These are phyloP conservation scores for Meliscaeva auricollis DNA, from an alignment of 2,888 invertebrate genomes.

Conservation along the genomic window DNA sequence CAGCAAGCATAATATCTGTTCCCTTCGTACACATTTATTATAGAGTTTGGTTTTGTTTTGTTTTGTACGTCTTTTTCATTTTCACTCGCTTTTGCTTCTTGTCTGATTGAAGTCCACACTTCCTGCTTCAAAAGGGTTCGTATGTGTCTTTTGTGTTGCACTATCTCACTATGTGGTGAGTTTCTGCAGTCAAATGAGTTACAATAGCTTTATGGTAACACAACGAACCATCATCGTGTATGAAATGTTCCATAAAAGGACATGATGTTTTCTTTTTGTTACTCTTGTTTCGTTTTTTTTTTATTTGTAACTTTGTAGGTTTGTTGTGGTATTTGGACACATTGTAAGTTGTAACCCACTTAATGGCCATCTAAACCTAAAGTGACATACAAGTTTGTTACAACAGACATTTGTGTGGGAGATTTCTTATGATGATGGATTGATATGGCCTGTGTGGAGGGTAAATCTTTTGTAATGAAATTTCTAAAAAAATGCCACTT, in stretches of 20 bases:
- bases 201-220: background rate
- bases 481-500: no score
- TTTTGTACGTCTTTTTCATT: slow-evolving; percentile 1
- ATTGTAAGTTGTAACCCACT: no score
- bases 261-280: no score
- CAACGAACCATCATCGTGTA: background rate
- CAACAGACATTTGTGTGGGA: background rate
- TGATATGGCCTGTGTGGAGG: no score
- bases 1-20: background rate
- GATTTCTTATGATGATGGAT: background rate
- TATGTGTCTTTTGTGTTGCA: slow-evolving; percentile 1
- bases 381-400: no score
- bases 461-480: no score
- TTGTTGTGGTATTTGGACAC: no score
- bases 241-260: background rate
- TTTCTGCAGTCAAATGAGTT: background rate
- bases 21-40: background rate
- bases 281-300: background rate
- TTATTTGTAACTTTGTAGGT: background rate
- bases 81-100: slow-evolving; percentile 15
- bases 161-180: background rate
- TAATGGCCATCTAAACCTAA: no score
- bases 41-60: background rate
- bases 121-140: background rate
- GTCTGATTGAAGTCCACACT: slow-evolving; percentile 25